Evolutionary conservation across 2,888 invertebrate genomes (phyloP), one percentile per base, ranked within the genome.

Genomic region (Xestia sexstrigata): DNA sequence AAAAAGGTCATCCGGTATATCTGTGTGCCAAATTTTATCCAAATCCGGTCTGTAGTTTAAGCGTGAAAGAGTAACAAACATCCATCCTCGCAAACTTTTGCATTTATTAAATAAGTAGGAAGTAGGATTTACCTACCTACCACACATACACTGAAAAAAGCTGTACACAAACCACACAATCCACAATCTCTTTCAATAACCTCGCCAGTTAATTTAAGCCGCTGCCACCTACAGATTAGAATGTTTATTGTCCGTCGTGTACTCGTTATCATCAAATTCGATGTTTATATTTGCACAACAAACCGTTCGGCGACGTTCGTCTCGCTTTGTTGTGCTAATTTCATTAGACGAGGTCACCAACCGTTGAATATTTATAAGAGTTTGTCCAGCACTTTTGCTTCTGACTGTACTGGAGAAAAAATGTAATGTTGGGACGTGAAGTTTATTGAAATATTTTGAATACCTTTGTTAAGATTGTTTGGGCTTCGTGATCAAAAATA

Each of bases 281-380:
- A 95, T 95, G 95, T 94, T 94, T 94, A 93, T 94, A 95, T 95
- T 95, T 94, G 93, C 94, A 94, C 94, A 94, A 93, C 94, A 94
- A 95, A 93, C 92, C 91, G 92, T 91, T 73, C 84, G 76, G 83
- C 79, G 88, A 82, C 84, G 87, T 82, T 83, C 89, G 89, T 86
- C 87, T 86, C 90, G 93, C 96, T 95, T 96, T 96, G 95, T 96
- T 94, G 96, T 95, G 96, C 94, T 95, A 95, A 96, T 96, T 95
- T 94, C 94, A 95, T 96, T 95, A 95, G 93, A 92, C 91, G 91
- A 90, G 93, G 91, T 92, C 93, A 92, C 92, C 91, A 88, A 88
- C 90, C 91, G 93, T 90, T 93, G 95, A 94, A 95, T 95, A 95
- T 95, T 95, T 94, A 95, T 95, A 92, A 92, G 90, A 87, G 90